Conservation (phyloP, 2,797 vertebrate species). For the Argya squamiceps region DNA sequence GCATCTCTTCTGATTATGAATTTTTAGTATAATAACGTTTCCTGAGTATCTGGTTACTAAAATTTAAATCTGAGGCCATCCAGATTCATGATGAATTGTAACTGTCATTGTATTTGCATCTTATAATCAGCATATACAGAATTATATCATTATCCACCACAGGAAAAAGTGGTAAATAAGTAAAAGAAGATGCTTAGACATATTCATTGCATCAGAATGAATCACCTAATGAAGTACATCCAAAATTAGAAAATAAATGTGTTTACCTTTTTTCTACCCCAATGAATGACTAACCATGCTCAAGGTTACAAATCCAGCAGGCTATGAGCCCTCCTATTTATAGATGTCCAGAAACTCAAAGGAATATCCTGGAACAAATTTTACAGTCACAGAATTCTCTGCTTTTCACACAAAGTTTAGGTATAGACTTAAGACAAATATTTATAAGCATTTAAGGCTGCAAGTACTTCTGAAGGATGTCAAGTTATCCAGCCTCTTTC, state of each 20-base stretch:
- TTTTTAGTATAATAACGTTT: background rate
- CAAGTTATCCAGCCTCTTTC: background rate
- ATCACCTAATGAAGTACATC: background rate
- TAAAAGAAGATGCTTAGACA: background rate
- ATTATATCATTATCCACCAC: background rate
- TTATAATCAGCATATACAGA: background rate
- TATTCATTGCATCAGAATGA: background rate
- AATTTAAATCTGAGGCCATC: background rate
- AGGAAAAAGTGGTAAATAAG: background rate
- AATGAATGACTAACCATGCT: background rate
- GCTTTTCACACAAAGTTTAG: background rate
- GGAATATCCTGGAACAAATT: background rate
- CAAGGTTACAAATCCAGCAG: too few species aligned
- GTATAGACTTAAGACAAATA: background rate
- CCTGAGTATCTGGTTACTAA: background rate
- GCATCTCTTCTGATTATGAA: background rate
- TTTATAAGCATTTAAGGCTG: background rate
- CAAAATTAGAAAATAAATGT: background rate
- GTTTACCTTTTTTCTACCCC: background rate
- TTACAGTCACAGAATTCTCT: background rate
- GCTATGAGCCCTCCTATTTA: background rate
- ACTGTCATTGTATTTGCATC: background rate
- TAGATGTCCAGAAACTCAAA: background rate
- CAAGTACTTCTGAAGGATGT: background rate
- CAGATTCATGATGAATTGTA: background rate